Conservation (phyloP, 1,140 invertebrate species). For the Calosoma granatense region DNA sequence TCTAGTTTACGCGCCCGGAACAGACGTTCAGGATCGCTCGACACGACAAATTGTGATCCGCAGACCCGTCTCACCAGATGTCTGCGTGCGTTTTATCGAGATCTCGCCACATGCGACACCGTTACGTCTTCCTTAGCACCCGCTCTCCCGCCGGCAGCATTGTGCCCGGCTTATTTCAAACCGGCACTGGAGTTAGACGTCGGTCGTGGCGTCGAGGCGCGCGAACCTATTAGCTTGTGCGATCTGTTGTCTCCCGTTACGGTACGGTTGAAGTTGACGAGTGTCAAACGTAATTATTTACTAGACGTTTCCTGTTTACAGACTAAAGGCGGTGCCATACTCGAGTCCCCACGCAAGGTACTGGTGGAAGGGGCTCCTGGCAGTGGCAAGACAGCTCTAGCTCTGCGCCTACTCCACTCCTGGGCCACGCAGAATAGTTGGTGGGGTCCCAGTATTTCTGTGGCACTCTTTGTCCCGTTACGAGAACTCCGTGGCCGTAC, state of each 20-base stretch:
- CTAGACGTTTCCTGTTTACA: conserved; percentile 21
- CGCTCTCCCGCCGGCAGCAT: conserved; percentile 20
- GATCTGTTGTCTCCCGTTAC: background rate
- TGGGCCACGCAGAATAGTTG: conserved; percentile 42
- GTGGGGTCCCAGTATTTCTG: conserved; percentile 27
- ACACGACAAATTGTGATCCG: conserved; percentile 12
- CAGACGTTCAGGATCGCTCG: background rate
- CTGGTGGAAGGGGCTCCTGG: conserved; percentile 42
- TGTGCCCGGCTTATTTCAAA: conserved; percentile 23
- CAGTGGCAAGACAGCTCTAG: conserved; percentile 41
- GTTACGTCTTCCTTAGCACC: conserved; percentile 23
- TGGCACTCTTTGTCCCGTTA: conserved; percentile 42
- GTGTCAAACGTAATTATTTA: background rate
- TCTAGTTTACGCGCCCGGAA: background rate
- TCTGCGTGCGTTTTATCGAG: conserved; percentile 23
- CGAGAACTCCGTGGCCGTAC: conserved; percentile 38
- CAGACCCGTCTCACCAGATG: conserved; percentile 16
- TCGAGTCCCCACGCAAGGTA: conserved; percentile 37
- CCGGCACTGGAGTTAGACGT: conserved; percentile 20
- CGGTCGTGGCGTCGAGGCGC: background rate
- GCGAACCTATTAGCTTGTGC: background rate
- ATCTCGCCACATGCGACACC: conserved; percentile 21
- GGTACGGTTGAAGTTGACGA: background rate
- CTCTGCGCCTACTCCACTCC: conserved; percentile 40
- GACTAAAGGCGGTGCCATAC: conserved; percentile 36